Conservation (phyloP, 2,888 invertebrate genomes). For the Linyphia triangularis region DNA sequence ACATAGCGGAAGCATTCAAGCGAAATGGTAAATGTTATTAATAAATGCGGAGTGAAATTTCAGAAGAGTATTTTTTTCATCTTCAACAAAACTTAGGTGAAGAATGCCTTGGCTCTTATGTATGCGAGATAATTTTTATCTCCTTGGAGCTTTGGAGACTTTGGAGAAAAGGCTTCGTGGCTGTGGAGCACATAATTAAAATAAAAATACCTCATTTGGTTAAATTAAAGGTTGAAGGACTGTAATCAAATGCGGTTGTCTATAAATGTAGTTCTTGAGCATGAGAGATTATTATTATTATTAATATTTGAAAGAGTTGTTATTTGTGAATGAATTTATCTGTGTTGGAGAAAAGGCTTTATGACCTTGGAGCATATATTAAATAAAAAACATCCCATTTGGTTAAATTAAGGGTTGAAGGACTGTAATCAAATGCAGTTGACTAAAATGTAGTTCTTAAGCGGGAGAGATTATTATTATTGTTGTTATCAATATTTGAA, state of each 20-base stretch:
- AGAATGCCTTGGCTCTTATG: too few relatives aligned
- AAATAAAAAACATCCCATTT: not conserved
- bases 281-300: too few relatives aligned
- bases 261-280: too few relatives aligned
- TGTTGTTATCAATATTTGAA: too few relatives aligned
- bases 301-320: not conserved
- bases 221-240: constrained; percentile 27
- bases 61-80: not conserved
- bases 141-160: constrained; percentile 35
- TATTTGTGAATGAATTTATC: not conserved
- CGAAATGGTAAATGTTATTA: constrained; percentile 29
- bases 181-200: constrained; percentile 12
- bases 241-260: constrained; percentile 27
- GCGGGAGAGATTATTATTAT: too few relatives aligned
- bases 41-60: constrained; percentile 16
- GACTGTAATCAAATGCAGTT: constrained; percentile 23
- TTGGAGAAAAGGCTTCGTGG: constrained; percentile 17
- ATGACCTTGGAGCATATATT: constrained; percentile 28
- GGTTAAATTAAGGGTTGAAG: constrained; percentile 31
- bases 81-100: not conserved
- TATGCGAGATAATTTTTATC: constrained; percentile 25
- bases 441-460: too few relatives aligned
- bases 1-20: constrained; percentile 22
- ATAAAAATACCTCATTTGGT: not conserved
- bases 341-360: not conserved